Evolutionary conservation across 2,113 vertebrate species (phyloP).

Genomic region (Bufo gargarizans): DNA sequence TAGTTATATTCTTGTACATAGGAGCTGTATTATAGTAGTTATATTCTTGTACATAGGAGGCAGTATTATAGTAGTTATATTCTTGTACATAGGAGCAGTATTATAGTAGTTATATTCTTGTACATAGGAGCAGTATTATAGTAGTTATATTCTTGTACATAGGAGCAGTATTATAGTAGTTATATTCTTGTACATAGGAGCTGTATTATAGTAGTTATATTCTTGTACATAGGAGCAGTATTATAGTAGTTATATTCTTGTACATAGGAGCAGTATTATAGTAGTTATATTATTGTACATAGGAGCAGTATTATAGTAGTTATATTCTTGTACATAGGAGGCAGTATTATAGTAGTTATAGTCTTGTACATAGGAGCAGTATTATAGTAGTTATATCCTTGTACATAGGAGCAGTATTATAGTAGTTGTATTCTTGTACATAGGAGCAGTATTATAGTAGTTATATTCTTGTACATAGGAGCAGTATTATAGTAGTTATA

Average conservation of each 20-base stretch:
- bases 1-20: too few relatives aligned
- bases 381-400: not conserved
- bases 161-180: not conserved
- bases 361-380: not conserved
- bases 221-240: too few relatives aligned
- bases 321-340: too few relatives aligned
- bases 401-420: not conserved
- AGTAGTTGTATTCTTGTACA: not conserved
- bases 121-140: not conserved
- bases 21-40: too few relatives aligned
- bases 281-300: not conserved
- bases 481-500: slow-evolving; percentile 3
- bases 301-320: not conserved
- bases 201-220: too few relatives aligned
- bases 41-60: not conserved
- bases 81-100: not conserved
- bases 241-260: too few relatives aligned
- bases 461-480: not conserved
- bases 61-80: not conserved
- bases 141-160: not conserved
- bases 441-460: not conserved
- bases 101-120: not conserved
- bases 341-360: not conserved
- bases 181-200: not conserved
- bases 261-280: not conserved